Evolutionary conservation across 2,888 invertebrate genomes (phyloP).

Genomic region (Acheta domesticus): DNA sequence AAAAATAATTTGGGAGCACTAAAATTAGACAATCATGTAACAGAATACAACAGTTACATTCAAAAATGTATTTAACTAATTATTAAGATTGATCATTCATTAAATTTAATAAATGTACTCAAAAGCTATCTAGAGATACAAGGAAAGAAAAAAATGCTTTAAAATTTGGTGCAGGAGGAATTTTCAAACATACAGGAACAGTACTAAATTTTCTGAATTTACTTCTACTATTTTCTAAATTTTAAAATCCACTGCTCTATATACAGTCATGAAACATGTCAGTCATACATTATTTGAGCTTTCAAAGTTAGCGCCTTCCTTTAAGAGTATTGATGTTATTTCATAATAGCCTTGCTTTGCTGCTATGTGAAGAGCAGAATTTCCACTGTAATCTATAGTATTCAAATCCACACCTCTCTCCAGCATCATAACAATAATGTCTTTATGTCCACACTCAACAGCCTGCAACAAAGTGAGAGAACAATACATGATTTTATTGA

Average conservation of each 20-base stretch:
- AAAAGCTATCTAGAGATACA: background rate
- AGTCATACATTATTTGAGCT: conserved; percentile 42
- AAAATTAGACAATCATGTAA: no score
- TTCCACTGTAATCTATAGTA: conserved; percentile 40
- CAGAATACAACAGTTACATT: no score
- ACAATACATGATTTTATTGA: background rate
- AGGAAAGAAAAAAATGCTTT: background rate
- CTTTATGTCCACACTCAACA: conserved; percentile 43
- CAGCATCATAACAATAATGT: conserved; percentile 41
- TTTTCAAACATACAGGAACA: background rate
- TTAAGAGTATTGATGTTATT: conserved; percentile 42
- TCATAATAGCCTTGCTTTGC: conserved; percentile 42
- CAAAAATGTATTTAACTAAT: no score
- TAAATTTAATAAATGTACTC: background rate
- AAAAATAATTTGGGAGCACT: no score
- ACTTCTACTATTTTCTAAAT: no score
- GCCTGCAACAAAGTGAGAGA: conserved; percentile 38
- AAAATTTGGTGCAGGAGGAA: background rate
- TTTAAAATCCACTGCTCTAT: no score
- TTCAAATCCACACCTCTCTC: conserved; percentile 42
- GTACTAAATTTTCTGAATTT: no score
- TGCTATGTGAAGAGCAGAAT: conserved; percentile 42
- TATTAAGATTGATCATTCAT: no score
- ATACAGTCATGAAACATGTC: background rate
- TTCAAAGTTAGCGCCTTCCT: conserved; percentile 43